These are phyloP conservation scores for Turnix velox DNA, from an alignment of 2,113 vertebrate genomes.

Conservation along the genomic window DNA sequence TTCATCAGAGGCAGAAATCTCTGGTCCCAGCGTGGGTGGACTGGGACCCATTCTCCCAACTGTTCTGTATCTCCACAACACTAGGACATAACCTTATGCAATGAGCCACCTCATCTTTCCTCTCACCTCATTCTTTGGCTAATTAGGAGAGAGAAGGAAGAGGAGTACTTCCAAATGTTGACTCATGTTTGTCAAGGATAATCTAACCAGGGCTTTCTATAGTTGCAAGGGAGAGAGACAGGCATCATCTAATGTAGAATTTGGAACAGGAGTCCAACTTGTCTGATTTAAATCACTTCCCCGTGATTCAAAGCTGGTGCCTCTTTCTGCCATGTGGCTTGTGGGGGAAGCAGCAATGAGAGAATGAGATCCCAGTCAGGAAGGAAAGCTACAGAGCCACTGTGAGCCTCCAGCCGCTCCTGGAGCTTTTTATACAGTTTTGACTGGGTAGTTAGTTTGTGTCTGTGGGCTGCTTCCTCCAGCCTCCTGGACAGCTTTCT, in stretches of 20 bases:
- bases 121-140: fast-evolving
- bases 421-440: conserved; percentile 1
- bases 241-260: background rate
- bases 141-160: background rate
- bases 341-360: background rate
- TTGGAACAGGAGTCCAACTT: background rate
- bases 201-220: background rate
- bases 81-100: background rate
- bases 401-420: background rate
- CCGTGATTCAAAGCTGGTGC: background rate
- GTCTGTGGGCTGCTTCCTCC: background rate
- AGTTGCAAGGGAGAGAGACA: background rate
- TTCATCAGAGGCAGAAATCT: background rate
- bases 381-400: background rate
- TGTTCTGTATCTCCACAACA: background rate
- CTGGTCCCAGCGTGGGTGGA: background rate
- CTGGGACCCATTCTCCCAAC: background rate
- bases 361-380: background rate
- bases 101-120: background rate
- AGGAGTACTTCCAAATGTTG: background rate
- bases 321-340: background rate
- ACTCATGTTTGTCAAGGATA: background rate
- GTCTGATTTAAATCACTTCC: background rate
- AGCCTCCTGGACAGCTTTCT: background rate
- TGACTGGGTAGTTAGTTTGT: background rate